Conservation (phyloP, 2,888 invertebrate species). For the Biston stratarius region DNA sequence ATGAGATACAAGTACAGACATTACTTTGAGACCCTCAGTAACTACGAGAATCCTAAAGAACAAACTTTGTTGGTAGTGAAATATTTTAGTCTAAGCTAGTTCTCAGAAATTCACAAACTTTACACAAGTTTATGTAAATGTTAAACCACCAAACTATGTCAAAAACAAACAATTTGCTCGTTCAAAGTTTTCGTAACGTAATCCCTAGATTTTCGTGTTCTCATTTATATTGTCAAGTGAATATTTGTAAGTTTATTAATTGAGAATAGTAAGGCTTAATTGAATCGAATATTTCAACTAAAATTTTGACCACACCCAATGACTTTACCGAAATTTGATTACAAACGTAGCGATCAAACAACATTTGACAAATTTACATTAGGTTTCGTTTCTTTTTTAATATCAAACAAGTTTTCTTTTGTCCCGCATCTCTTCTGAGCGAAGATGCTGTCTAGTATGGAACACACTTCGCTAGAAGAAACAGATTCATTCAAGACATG, state of each 20-base stretch:
- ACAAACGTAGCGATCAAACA: background rate
- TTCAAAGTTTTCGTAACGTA: conserved; percentile 1
- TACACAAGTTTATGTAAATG: conserved; percentile 4
- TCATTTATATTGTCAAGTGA: background rate
- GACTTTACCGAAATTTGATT: no score
- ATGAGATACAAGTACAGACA: background rate
- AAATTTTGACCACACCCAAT: no score
- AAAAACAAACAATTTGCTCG: conserved; percentile 4
- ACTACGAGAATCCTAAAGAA: conserved; percentile 4
- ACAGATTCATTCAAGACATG: no score
- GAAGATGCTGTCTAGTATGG: no score
- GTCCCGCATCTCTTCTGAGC: no score
- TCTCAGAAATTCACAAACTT: conserved; percentile 14
- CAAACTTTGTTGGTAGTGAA: background rate
- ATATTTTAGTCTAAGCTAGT: conserved; percentile 20
- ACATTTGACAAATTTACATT: no score
- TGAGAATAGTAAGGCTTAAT: no score
- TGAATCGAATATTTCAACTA: no score
- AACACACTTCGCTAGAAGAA: no score
- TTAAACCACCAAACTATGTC: conserved; percentile 17
- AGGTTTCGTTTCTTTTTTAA: background rate
- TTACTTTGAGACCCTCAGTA: background rate
- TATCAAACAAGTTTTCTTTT: background rate
- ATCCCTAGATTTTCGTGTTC: background rate
- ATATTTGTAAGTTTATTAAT: no score